A percentile compares a stretch with the other conserved stretches of the same genome.
Evolutionary conservation across 2,113 vertebrate species (phyloP).

Genomic region (Paedocypris sp.): DNA sequence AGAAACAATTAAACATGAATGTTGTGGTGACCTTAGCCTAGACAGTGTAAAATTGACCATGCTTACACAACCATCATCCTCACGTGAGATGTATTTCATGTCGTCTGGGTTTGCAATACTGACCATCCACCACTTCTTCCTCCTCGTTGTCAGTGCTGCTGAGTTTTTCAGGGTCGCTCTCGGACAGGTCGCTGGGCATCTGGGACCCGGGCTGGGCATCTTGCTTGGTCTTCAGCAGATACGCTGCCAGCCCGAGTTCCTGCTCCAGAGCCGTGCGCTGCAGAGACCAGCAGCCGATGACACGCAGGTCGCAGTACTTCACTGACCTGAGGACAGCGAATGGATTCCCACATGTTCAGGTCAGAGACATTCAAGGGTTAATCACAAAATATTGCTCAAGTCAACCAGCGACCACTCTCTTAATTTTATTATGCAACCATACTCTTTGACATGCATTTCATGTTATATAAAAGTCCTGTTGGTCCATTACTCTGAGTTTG

Average conservation of each 20-base stretch:
- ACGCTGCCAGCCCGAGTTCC: slow-evolving; percentile 87
- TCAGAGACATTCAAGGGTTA: too few species aligned
- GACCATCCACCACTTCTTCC: slow-evolving; percentile 76
- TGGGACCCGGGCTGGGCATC: slow-evolving; percentile 48
- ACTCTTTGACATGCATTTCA: too few species aligned
- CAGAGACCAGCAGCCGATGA: slow-evolving; percentile 83
- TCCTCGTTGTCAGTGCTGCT: slow-evolving; percentile 93
- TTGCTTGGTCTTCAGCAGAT: slow-evolving; percentile 72
- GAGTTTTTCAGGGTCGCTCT: slow-evolving; percentile 87
- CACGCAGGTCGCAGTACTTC: slow-evolving; percentile 89
- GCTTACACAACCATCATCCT: neutral
- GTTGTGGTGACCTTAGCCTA: neutral
- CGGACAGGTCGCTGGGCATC: slow-evolving; percentile 64
- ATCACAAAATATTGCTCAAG: too few species aligned
- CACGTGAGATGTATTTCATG: neutral
- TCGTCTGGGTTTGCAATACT: slow-evolving; percentile 16
- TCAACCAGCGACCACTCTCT: too few species aligned
- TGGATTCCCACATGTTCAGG: too few species aligned
- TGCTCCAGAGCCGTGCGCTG: slow-evolving; percentile 85
- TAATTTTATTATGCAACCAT: too few species aligned
- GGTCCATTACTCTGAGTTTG: too few species aligned
- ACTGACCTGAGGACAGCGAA: slow-evolving; percentile 65
- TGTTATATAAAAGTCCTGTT: too few species aligned
- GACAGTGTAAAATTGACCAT: neutral
- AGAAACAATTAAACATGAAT: too few species aligned